phyloP scores from a whole-genome alignment of 2,888 invertebrate genomes.

The Cephus sareptanus region DNA sequence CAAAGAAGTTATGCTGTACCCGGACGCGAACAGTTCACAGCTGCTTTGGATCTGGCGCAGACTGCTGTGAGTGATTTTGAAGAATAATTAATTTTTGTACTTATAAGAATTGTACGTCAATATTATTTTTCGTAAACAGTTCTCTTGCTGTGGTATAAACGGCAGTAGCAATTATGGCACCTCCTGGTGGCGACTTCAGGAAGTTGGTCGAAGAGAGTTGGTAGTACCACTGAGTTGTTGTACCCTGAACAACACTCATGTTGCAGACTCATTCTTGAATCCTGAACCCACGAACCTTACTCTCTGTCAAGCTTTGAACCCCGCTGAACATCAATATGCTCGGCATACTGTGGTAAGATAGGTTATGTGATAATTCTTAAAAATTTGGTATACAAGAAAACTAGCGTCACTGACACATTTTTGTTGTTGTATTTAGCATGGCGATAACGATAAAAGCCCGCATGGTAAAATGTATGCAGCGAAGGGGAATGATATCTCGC shows the following conservation, averaged over 20 bases:
- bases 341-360: conserved; percentile 71
- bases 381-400: not conserved
- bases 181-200: conserved; percentile 82
- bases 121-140: conserved; percentile 66
- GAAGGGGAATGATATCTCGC: not conserved
- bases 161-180: conserved; percentile 84
- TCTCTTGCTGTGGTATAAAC: conserved; percentile 84
- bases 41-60: conserved; percentile 84
- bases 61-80: conserved; percentile 58
- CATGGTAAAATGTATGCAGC: not conserved
- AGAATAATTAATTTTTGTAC: not conserved
- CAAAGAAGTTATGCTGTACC: conserved; percentile 83
- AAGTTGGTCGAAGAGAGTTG: conserved; percentile 77
- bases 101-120: not conserved
- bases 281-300: conserved; percentile 79
- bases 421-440: not conserved
- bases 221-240: conserved; percentile 80
- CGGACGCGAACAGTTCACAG: conserved; percentile 79
- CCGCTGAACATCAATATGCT: conserved; percentile 69
- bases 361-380: not conserved
- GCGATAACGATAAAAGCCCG: not conserved
- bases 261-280: conserved; percentile 75
- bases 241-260: conserved; percentile 70
- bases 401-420: not conserved
- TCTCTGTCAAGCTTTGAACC: conserved; percentile 76